phyloP scores from a whole-genome alignment of 2,797 vertebrate genomes.

The Brotogeris chrysoptera region DNA sequence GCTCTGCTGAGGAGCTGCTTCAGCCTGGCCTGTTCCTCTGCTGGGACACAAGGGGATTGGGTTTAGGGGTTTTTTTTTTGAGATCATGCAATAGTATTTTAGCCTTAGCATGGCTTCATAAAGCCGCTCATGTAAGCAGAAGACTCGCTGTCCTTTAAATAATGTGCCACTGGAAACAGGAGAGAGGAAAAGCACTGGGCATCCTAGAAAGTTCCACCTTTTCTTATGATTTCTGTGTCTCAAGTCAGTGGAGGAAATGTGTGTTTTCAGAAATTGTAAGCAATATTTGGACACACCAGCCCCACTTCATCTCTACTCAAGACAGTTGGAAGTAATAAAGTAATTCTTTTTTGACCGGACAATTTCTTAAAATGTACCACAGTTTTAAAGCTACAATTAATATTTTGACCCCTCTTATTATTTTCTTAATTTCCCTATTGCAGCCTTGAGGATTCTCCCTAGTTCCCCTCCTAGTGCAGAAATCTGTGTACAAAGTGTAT shows the following conservation, averaged over 20 bases:
- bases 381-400: background rate
- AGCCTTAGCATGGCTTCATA: background rate
- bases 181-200: background rate
- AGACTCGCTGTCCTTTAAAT: background rate
- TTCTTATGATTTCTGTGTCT: background rate
- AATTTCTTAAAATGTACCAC: background rate
- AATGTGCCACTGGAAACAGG: background rate
- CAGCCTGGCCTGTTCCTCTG: background rate
- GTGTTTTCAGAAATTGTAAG: background rate
- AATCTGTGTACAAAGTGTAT: background rate
- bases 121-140: background rate
- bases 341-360: background rate
- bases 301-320: background rate
- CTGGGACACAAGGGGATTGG: background rate
- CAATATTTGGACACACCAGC: background rate
- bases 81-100: background rate
- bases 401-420: background rate
- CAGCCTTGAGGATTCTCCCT: background rate
- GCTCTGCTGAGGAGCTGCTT: background rate
- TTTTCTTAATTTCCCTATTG: background rate
- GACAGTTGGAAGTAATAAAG: background rate
- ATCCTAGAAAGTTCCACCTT: background rate
- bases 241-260: background rate
- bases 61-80: background rate
- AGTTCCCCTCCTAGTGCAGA: background rate